phyloP scores from a whole-genome alignment of 2,797 vertebrate genomes.

The Harpagifer antarcticus region DNA sequence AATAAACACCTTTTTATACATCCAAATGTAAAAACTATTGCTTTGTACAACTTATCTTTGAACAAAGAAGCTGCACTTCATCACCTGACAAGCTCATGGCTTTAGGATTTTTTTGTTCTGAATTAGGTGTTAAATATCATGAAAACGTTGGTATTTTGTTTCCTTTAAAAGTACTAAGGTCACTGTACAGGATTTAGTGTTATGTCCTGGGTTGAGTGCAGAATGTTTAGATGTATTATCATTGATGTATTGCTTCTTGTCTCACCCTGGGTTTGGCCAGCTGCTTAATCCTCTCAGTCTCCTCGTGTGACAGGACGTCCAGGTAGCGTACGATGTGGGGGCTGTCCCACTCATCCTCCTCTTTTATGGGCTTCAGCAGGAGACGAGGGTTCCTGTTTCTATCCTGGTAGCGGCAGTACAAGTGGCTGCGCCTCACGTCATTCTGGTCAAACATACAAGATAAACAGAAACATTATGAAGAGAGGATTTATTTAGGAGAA shows the following conservation, averaged over 20 bases:
- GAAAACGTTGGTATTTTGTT: too few relatives aligned
- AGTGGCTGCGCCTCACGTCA: constrained; percentile 87
- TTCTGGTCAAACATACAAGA: constrained; percentile 78
- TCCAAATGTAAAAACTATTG: neutral
- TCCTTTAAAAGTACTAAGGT: too few relatives aligned
- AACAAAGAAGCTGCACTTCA: neutral
- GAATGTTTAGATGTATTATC: neutral
- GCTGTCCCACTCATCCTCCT: constrained; percentile 98
- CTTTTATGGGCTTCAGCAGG: constrained; percentile 91
- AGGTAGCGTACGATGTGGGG: constrained; percentile 95
- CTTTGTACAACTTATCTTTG: neutral
- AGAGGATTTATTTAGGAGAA: neutral
- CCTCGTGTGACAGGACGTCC: constrained; percentile 88
- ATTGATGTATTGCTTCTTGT: neutral
- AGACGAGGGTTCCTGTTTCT: constrained; percentile 89
- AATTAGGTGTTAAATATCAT: neutral
- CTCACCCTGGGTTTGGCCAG: constrained; percentile 94
- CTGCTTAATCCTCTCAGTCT: constrained; percentile 94
- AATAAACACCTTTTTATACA: neutral
- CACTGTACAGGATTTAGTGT: neutral
- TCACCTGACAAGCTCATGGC: neutral
- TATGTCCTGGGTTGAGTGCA: neutral
- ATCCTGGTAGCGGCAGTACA: constrained; percentile 93
- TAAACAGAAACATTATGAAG: neutral
- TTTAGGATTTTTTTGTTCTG: neutral